Evolutionary conservation across 2,888 invertebrate genomes (phyloP), one percentile per base, ranked within the genome.

Genomic region (Leucoptera coffeella): DNA sequence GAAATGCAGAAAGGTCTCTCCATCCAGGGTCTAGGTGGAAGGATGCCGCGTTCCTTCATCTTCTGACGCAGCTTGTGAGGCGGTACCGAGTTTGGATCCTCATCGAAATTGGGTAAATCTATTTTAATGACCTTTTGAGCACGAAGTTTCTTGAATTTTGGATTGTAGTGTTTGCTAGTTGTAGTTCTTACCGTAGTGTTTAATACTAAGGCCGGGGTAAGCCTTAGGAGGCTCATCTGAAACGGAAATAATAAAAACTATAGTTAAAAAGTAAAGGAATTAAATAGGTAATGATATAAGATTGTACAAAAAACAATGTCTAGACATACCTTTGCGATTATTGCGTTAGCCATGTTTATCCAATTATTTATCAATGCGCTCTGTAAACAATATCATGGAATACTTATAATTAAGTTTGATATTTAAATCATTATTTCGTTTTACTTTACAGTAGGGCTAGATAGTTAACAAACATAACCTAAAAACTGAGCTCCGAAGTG

Each of bases 31-130:
- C 86, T 69, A 0, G 82, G 75, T 0, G 94, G 94, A 14, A 79
- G 39, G 2, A 91, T 35, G 1, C 94, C 94, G 13, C 75, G 71
- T 50, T 91, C 84, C 48, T 90, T 93, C 78, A 92, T 74, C 36
- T 75, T 78, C 29, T 65, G 65, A n/a, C 82, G 71, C 4, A 78
- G 44, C 41, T 77, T 74, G 21, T 83, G 80, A 12, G 64, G 59
- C n/a, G n/a, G n/a, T n/a, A n/a, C n/a, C n/a, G n/a, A n/a, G 1
- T 57, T 54, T 1, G 50, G 27, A 30, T 78, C 72, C 27, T 82
- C 77, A 28, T 79, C 64, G 30, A 74, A 80, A 38, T 90, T 67
- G 0, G 91, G 92, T 13, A 93, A 42, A 0, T 90, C 77, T 0
- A 92, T 42, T 69, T 85, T 85, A 0, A 88, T 48, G 12, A 79